Evolutionary conservation across 37 sponge, comb jelly and placozoan genomes (phyloP).

Genomic region (Halisarca cf. caerulea): DNA sequence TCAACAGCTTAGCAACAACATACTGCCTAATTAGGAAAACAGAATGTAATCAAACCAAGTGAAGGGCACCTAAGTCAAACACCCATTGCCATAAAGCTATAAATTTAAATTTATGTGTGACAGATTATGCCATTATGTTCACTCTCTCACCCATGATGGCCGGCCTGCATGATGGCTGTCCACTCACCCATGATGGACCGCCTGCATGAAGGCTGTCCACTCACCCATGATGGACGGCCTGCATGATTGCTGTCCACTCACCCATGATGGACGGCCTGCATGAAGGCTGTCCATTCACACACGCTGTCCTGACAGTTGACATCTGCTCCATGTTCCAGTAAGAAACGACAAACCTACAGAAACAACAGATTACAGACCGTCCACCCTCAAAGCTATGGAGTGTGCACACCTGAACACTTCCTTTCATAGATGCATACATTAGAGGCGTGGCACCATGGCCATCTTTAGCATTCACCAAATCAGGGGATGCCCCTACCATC

Average conservation of each 20-base stretch:
- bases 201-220: neutral
- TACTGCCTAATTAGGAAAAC: slow-evolving; percentile 61
- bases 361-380: no score
- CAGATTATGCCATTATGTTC: neutral
- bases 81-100: neutral
- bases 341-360: slow-evolving; percentile 37
- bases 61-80: neutral
- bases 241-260: slow-evolving; percentile 47
- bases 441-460: slow-evolving; percentile 88
- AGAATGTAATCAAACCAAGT: neutral
- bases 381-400: neutral
- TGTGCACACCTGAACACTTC: slow-evolving; percentile 58
- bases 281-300: slow-evolving; percentile 82
- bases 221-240: slow-evolving; percentile 76
- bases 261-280: slow-evolving; percentile 84
- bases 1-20: slow-evolving; percentile 56
- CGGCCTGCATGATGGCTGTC: neutral
- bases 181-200: neutral
- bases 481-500: slow-evolving; percentile 5
- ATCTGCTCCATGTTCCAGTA: slow-evolving; percentile 52
- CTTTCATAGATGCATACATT: slow-evolving; percentile 80
- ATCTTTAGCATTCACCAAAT: slow-evolving; percentile 29
- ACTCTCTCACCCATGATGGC: neutral
- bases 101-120: no score
- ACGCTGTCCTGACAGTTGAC: slow-evolving; percentile 67